phyloP scores from a whole-genome alignment of 2,797 vertebrate species.

The Lycodopsis pacificus region DNA sequence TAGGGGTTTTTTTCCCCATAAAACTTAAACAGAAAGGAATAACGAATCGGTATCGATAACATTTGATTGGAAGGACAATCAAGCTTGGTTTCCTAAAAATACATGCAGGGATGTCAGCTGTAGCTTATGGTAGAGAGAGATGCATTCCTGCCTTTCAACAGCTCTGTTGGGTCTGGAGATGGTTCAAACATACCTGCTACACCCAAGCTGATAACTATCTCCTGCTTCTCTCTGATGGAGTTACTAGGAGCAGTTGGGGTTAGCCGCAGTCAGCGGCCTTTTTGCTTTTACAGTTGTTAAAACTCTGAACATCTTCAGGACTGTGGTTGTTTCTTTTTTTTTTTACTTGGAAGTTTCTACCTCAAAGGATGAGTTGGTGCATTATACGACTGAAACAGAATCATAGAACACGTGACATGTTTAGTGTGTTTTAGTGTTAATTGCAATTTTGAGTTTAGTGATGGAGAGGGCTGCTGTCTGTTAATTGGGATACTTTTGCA shows the following conservation, averaged over 20 bases:
- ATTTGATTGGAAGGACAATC: conserved; percentile 6
- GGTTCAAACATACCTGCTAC: conserved; percentile 60
- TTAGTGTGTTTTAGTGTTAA: conserved; percentile 12
- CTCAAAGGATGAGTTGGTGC: too few species aligned
- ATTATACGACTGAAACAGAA: conserved; percentile 7
- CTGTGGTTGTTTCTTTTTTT: background rate
- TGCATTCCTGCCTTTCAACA: conserved; percentile 81
- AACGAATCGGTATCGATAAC: background rate
- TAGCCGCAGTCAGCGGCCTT: background rate
- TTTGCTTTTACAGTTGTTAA: background rate
- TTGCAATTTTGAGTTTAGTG: conserved; percentile 1
- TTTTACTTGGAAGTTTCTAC: background rate
- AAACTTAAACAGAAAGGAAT: background rate
- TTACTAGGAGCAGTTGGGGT: background rate
- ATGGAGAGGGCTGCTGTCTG: background rate
- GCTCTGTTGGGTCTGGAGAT: conserved; percentile 67
- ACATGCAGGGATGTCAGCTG: conserved; percentile 19
- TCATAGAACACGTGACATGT: background rate
- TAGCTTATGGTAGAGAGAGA: conserved; percentile 19
- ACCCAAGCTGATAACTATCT: conserved; percentile 67
- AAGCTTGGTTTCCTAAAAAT: conserved; percentile 1
- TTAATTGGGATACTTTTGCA: background rate
- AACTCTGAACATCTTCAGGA: background rate
- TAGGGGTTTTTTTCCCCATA: background rate
- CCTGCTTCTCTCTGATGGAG: conserved; percentile 11